A percentile compares a stretch with the other conserved stretches of the same genome.
Evolutionary conservation across 2,113 vertebrate species (phyloP).

Genomic region (Hoplias malabaricus): DNA sequence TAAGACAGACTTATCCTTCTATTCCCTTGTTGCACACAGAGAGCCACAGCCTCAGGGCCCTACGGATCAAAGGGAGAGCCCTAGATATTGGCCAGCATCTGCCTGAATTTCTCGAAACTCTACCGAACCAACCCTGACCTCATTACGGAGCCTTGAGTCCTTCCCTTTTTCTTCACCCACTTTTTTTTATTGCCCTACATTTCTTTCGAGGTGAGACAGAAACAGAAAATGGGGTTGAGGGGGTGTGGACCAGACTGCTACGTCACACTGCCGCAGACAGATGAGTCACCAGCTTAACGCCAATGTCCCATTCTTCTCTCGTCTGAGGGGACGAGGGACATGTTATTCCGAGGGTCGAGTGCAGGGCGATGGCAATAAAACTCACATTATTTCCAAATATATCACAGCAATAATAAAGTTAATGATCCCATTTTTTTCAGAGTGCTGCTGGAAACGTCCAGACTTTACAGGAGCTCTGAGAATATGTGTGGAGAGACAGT

Average conservation of each 20-base stretch:
- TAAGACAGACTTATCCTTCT: neutral
- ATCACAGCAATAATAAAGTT: no score
- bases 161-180: neutral
- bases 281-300: neutral
- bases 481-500: no score
- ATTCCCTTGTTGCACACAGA: neutral
- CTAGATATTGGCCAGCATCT: neutral
- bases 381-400: no score
- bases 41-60: neutral
- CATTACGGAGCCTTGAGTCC: neutral
- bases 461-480: no score
- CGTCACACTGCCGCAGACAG: neutral
- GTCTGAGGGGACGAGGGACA: neutral
- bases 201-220: neutral
- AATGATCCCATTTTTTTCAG: no score
- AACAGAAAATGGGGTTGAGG: neutral
- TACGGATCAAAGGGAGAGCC: neutral
- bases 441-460: no score
- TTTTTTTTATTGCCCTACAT: slow-evolving; percentile 28
- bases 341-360: neutral
- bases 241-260: neutral
- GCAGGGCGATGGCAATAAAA: neutral
- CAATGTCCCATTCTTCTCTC: neutral
- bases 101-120: neutral
- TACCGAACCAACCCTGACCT: neutral